phyloP scores from a whole-genome alignment of 1,140 invertebrate species.

The Lepidurus packardi region DNA sequence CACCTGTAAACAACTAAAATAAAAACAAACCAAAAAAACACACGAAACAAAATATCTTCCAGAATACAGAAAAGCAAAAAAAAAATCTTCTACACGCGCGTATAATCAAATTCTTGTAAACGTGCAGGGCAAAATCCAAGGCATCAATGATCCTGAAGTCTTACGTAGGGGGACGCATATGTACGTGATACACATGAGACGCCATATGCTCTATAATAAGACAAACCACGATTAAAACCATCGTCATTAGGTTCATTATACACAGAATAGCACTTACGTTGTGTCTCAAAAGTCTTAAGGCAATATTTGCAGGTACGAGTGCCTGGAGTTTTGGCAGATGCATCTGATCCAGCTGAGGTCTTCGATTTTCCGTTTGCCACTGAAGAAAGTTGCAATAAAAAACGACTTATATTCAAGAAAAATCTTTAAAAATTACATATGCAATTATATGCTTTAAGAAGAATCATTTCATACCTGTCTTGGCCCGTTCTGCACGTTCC shows the following conservation, averaged over 20 bases:
- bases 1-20: no score
- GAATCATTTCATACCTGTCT: background rate
- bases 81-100: no score
- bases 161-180: slow-evolving; percentile 2
- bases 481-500: background rate
- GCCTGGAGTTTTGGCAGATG: background rate
- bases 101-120: background rate
- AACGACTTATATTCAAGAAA: background rate
- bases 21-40: no score
- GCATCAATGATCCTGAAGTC: background rate
- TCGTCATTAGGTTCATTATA: background rate
- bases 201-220: background rate
- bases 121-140: background rate
- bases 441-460: background rate
- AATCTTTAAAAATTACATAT: background rate
- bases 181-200: slow-evolving; percentile 2
- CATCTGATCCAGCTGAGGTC: background rate
- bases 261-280: background rate
- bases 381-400: no score
- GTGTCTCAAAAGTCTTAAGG: slow-evolving; percentile 10
- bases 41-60: no score
- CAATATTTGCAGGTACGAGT: slow-evolving; percentile 21
- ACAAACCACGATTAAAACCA: background rate
- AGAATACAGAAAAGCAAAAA: no score
- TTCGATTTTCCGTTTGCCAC: background rate